These are phyloP conservation scores for Leucophenga montana DNA, from an alignment of 2,888 invertebrate genomes.

Conservation along the genomic window DNA sequence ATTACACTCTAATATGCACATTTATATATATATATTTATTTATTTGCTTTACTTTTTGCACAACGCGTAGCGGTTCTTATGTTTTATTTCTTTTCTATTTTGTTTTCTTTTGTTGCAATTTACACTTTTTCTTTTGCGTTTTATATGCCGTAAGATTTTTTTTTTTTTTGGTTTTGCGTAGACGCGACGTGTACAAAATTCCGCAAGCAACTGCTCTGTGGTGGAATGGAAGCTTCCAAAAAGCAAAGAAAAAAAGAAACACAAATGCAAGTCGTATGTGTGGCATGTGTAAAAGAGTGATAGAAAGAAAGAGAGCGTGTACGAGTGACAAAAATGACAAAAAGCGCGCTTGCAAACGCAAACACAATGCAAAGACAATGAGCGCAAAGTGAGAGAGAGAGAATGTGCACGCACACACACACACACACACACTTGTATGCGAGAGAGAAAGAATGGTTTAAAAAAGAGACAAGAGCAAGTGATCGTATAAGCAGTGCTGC, in stretches of 20 bases:
- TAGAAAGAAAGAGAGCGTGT: neutral
- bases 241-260: neutral
- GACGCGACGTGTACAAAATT: conserved; percentile 19
- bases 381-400: no score
- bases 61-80: neutral
- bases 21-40: neutral
- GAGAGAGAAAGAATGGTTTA: no score
- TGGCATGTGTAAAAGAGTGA: no score
- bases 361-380: neutral
- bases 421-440: no score
- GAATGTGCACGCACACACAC: no score
- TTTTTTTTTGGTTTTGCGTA: no score
- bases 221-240: conserved; percentile 1
- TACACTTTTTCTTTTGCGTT: neutral
- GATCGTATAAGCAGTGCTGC: no score
- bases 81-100: neutral
- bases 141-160: neutral
- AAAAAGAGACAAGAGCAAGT: no score
- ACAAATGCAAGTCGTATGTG: neutral
- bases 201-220: conserved; percentile 2
- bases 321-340: neutral
- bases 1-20: conserved; percentile 13
- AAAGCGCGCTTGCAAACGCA: neutral
- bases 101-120: neutral
- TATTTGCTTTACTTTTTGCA: neutral